Percentiles rank a stretch among this genome's conserved stretches.
Conservation (phyloP, 2,113 vertebrate species). For the Hirundichthys speculiger region DNA sequence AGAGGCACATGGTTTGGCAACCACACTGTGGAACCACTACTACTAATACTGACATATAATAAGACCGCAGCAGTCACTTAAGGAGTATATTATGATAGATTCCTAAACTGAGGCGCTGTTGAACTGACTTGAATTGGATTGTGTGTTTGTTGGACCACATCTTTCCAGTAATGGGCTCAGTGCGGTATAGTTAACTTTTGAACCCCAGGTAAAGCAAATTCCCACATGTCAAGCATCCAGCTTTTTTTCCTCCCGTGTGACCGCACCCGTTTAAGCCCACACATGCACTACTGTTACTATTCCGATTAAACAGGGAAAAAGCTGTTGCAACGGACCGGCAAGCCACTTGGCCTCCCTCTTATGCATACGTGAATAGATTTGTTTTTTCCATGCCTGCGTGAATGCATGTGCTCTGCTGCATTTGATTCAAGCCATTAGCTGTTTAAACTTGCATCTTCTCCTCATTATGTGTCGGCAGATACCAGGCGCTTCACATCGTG, state of each 20-base stretch:
- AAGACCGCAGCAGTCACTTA: slow-evolving; percentile 38
- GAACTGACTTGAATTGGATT: slow-evolving; percentile 11
- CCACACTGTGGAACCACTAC: slow-evolving; percentile 39
- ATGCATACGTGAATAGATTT: not conserved
- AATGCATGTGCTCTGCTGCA: slow-evolving; percentile 21
- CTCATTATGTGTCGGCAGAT: slow-evolving; percentile 42
- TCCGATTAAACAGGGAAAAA: slow-evolving; percentile 39
- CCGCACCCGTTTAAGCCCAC: slow-evolving; percentile 55
- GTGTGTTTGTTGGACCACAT: slow-evolving; percentile 36
- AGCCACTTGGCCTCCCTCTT: slow-evolving; percentile 47
- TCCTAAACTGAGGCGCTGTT: slow-evolving; percentile 22
- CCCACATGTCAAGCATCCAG: slow-evolving; percentile 56
- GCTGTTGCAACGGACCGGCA: slow-evolving; percentile 34
- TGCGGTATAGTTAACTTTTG: slow-evolving; percentile 53
- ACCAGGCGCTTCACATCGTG: slow-evolving; percentile 24
- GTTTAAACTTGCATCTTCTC: slow-evolving; percentile 45
- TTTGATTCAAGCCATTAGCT: slow-evolving; percentile 40
- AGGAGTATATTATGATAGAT: slow-evolving; percentile 46
- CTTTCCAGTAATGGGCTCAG: slow-evolving; percentile 2
- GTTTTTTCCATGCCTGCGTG: not conserved
- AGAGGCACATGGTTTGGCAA: slow-evolving; percentile 12
- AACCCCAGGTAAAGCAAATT: slow-evolving; percentile 69
- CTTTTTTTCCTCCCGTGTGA: slow-evolving; percentile 29
- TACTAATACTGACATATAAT: slow-evolving; percentile 58
- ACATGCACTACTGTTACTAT: slow-evolving; percentile 51